These are phyloP conservation scores for Cisticola juncidis DNA, from an alignment of 2,113 vertebrate species.

Conservation along the genomic window DNA sequence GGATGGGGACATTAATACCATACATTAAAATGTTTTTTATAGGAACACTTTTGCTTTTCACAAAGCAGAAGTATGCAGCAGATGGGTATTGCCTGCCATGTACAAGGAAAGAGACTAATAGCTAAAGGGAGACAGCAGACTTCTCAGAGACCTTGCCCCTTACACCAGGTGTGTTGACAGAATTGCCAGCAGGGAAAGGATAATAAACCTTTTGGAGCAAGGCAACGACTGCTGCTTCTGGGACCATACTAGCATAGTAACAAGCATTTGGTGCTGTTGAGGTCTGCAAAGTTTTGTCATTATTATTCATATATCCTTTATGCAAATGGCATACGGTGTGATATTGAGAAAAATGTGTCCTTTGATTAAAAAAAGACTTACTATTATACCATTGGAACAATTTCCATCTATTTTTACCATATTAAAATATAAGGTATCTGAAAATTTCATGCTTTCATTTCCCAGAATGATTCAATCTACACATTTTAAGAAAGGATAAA, in stretches of 20 bases:
- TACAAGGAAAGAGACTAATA: not conserved
- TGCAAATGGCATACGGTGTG: not conserved
- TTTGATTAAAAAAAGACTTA: not conserved
- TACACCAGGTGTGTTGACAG: constrained; percentile 48
- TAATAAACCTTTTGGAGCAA: constrained; percentile 55
- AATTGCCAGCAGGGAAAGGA: constrained; percentile 52
- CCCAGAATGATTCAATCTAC: not conserved
- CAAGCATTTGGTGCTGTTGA: constrained; percentile 32
- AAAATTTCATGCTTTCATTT: not conserved
- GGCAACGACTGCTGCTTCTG: constrained; percentile 37
- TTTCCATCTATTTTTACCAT: not conserved
- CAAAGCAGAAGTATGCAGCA: constrained; percentile 28
- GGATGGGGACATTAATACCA: not conserved
- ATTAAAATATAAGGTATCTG: not conserved
- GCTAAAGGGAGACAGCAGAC: constrained; percentile 35
- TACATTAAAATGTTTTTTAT: not conserved
- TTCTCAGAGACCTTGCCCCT: constrained; percentile 22
- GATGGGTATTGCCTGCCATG: constrained; percentile 41
- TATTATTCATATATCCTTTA: not conserved
- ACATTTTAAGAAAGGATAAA: not conserved
- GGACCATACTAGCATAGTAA: constrained; percentile 5
- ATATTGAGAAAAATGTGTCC: not conserved
- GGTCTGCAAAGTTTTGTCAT: constrained; percentile 22
- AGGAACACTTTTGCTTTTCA: not conserved
- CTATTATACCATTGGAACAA: not conserved